Evolutionary conservation across 2,888 invertebrate species (phyloP).

Genomic region (Octodonta nipae): DNA sequence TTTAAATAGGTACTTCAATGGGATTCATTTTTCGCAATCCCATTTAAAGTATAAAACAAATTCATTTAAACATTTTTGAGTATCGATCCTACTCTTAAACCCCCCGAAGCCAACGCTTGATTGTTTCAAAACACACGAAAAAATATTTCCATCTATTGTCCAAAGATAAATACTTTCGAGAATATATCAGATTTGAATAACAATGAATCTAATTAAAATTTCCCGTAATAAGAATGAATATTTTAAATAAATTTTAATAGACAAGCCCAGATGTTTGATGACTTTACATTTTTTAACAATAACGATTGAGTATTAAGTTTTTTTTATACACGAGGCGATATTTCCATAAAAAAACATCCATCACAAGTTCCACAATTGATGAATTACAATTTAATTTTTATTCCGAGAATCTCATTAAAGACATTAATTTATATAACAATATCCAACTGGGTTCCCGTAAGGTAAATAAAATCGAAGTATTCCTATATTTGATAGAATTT

Average conservation of each 20-base stretch:
- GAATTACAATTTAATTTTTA: slow-evolving; percentile 8
- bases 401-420: slow-evolving; percentile 7
- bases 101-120: too few relatives aligned
- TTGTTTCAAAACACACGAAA: too few relatives aligned
- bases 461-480: not conserved
- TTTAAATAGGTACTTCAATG: too few relatives aligned
- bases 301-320: slow-evolving; percentile 11
- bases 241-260: slow-evolving; percentile 3
- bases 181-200: slow-evolving; percentile 3
- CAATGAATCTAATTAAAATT: slow-evolving; percentile 4
- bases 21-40: too few relatives aligned
- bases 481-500: too few relatives aligned
- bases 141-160: not conserved
- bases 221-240: slow-evolving; percentile 3
- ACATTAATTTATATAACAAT: slow-evolving; percentile 6
- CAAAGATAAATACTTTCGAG: slow-evolving; percentile 1
- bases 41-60: too few relatives aligned
- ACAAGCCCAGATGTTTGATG: slow-evolving; percentile 10
- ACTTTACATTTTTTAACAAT: slow-evolving; percentile 12
- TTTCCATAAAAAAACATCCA: slow-evolving; percentile 8
- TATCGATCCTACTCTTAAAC: too few relatives aligned
- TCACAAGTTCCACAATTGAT: slow-evolving; percentile 9
- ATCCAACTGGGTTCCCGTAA: not conserved
- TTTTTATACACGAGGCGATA: slow-evolving; percentile 4
- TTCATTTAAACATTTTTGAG: too few relatives aligned